A percentile compares a stretch with the other conserved stretches of the same genome.
These are phyloP conservation scores for Aphelocoma californica DNA, from an alignment of 2,797 vertebrate genomes.

Conservation along the genomic window DNA sequence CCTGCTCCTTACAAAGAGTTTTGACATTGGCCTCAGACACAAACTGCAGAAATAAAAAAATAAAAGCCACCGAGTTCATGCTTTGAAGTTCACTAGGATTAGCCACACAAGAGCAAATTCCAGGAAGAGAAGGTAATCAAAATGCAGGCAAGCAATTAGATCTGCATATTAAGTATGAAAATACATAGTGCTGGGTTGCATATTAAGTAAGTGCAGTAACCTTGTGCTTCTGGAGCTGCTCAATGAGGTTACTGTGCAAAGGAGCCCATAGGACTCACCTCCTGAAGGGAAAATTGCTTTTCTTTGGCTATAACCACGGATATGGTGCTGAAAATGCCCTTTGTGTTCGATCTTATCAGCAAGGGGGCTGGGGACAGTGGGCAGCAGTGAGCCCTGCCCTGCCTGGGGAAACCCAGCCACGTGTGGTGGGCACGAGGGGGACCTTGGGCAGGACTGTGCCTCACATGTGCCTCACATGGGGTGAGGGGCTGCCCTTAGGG, in stretches of 20 bases:
- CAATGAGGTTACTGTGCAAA: not conserved
- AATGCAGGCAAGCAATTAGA: conserved; percentile 41
- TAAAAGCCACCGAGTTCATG: not conserved
- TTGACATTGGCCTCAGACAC: not conserved
- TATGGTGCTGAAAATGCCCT: not conserved
- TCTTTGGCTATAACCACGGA: not conserved
- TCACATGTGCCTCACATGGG: too few relatives aligned
- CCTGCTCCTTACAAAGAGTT: not conserved
- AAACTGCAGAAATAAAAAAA: not conserved
- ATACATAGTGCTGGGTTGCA: not conserved
- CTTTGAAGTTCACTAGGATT: conserved; percentile 41
- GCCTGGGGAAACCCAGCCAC: not conserved
- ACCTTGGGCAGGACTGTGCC: not conserved
- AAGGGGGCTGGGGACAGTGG: rapidly evolving
- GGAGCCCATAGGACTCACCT: not conserved
- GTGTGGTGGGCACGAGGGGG: rapidly evolving
- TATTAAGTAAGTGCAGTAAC: not conserved
- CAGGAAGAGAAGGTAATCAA: conserved; percentile 40
- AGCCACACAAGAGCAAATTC: conserved; percentile 23
- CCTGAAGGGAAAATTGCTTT: not conserved
- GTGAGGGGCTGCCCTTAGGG: rapidly evolving
- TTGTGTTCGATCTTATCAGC: not conserved
- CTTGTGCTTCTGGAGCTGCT: not conserved
- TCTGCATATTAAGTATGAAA: conserved; percentile 48
- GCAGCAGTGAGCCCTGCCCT: rapidly evolving